Conservation (phyloP, 2,797 vertebrate genomes). For the Dromococcyx pavoninus region DNA sequence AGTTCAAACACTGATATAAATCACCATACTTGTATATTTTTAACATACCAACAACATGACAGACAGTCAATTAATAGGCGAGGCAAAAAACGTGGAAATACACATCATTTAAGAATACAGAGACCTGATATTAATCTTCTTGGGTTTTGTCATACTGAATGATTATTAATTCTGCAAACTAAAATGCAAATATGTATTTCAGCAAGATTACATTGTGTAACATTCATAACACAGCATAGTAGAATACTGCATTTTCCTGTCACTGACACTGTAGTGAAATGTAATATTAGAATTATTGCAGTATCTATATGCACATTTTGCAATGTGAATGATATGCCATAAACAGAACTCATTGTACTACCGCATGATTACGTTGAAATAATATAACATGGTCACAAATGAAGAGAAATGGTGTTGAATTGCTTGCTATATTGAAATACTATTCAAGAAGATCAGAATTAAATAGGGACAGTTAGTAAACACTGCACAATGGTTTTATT, state of each 20-base stretch:
- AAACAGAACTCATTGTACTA: slow-evolving; percentile 74
- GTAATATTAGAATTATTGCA: slow-evolving; percentile 71
- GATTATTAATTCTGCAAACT: slow-evolving; percentile 53
- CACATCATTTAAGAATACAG: slow-evolving; percentile 30
- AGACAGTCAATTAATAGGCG: slow-evolving; percentile 45
- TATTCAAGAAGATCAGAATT: slow-evolving; percentile 63
- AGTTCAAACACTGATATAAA: slow-evolving; percentile 32
- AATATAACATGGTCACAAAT: slow-evolving; percentile 74
- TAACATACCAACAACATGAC: slow-evolving; percentile 37
- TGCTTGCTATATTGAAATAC: slow-evolving; percentile 50
- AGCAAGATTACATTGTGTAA: slow-evolving; percentile 57
- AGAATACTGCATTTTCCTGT: slow-evolving; percentile 68
- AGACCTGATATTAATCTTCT: slow-evolving; percentile 39
- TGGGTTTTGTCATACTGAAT: slow-evolving; percentile 55
- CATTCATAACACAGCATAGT: slow-evolving; percentile 63
- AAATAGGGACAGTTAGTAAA: slow-evolving; percentile 75
- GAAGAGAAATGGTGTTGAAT: slow-evolving; percentile 73
- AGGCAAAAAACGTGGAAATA: slow-evolving; percentile 56
- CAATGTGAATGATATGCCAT: slow-evolving; percentile 70
- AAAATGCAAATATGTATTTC: slow-evolving; percentile 61
- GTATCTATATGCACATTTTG: slow-evolving; percentile 72
- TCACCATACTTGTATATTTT: slow-evolving; percentile 24
- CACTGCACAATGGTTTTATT: slow-evolving; percentile 65
- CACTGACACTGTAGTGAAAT: slow-evolving; percentile 65
- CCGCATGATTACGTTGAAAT: slow-evolving; percentile 74